Percentiles rank a stretch among this genome's conserved stretches.
phyloP scores from a whole-genome alignment of 2,888 invertebrate species.

The Lathronympha strigana region DNA sequence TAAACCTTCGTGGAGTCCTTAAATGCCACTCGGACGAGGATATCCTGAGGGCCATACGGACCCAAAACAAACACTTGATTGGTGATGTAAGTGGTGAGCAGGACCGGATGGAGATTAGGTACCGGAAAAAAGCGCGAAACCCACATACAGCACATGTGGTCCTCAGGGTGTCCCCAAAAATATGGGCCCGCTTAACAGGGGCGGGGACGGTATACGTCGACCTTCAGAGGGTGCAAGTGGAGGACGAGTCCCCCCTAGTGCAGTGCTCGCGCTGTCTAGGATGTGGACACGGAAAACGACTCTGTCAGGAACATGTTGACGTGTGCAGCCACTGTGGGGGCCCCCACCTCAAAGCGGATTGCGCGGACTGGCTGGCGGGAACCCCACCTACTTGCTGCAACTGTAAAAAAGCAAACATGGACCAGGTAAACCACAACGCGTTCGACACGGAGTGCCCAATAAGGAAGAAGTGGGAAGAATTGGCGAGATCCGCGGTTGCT shows the following conservation, averaged over 20 bases:
- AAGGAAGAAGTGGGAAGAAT: constrained; percentile 24
- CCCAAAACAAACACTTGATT: background rate
- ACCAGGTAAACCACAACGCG: background rate
- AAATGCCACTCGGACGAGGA: too few species aligned
- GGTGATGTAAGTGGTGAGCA: background rate
- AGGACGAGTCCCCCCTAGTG: background rate
- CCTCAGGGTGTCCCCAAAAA: background rate
- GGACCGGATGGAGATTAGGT: background rate
- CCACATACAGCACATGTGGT: background rate
- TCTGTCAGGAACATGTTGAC: background rate
- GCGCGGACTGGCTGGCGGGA: background rate
- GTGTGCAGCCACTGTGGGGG: background rate
- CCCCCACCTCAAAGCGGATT: background rate
- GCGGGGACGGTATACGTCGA: background rate
- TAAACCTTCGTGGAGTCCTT: too few species aligned
- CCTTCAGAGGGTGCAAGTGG: background rate
- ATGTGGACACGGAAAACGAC: background rate
- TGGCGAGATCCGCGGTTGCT: too few species aligned
- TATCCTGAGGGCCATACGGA: background rate
- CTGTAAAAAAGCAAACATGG: background rate
- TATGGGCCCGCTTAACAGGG: background rate
- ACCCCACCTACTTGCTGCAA: background rate
- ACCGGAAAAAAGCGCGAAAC: background rate
- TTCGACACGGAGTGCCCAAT: background rate
- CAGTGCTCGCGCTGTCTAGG: background rate